Evolutionary conservation across 2,113 vertebrate genomes (phyloP), one percentile per base, ranked within the genome.

Genomic region (Poeciliopsis prolifica): DNA sequence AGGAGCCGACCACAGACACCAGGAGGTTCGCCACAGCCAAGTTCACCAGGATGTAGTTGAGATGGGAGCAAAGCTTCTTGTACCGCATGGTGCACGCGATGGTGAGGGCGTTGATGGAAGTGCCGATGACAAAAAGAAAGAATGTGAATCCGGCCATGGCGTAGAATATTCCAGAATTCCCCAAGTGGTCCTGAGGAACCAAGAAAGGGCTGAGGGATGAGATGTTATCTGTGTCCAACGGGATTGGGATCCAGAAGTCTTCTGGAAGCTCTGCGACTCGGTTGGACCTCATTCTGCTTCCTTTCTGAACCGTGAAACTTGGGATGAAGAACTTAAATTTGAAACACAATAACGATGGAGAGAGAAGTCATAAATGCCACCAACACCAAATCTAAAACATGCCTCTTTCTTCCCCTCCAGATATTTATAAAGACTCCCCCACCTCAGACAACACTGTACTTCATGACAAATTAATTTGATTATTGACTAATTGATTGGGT

Each of bases 21-120:
- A 95, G n/a, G 40, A 95, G 92, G 83, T 96, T 95, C 31, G 94
- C 61, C 3, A 92, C 4, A 0, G 95, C 88, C 89, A 95, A 48
- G 90, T 95, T 95, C 26, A 95, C 90, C 74, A 95, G 90, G 91
- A 95, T 95, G 90, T 93, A 95, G 93, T 95, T 96, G 66, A 95
- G 93, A 61, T 94, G 94, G 22, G 94, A 94, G 4, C 92, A 78
- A 0, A 95, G 91, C 87, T 96, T 96, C 87, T 95, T 95, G 91
- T 92, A 93, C 44, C 92, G 80, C 35, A 84, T 29, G 10, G 94
- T 94, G 86, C 93, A 94, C 5, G 86, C 58, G 28, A 95, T 37
- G 70, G 94, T 95, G 14, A 96, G 92, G 0, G 13, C 0, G 37
- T 94, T 96, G 78, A 95, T 91, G 48, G 69, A 44, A 1, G 89